Evolutionary conservation across 2,113 vertebrate genomes (phyloP), one percentile per base, ranked within the genome.

Genomic region (Callipepla californica): DNA sequence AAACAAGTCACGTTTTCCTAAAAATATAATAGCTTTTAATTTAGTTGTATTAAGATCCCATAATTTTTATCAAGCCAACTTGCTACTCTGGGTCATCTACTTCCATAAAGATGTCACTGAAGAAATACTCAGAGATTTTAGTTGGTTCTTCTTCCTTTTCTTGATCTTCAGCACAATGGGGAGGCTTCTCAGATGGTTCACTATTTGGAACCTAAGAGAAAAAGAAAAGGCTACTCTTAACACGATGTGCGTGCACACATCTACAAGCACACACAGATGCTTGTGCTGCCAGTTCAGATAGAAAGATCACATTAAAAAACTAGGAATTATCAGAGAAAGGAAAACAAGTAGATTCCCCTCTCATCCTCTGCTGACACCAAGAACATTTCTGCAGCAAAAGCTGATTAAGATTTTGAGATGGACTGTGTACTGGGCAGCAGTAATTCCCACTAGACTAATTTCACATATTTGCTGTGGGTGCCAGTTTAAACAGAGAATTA

Each of bases 91-190:
- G 76, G 88, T 99, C 98, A 50, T 99, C 98, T 44, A 99, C 98
- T 59, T 98, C 98, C 89, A 99, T 99, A 82, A 99, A 99, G 89
- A 99, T 99, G 94, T 99, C 99, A 94, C 92, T 98, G 62, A 99
- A 98, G 96, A 99, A 99, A 94, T 98, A 99, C 80, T 99, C 98
- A 7, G 98, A 98, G n/a, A 99, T 97, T 45, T 74, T 97, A 50
- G 97, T 98, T 68, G 98, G 97, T 73, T 98, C 98, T 73, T 98
- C 98, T 38, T 98, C 97, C 44, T 95, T 90, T 76, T 87, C 89
- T 91, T 91, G 66, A 44, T 85, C 68, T 89, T 89, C 77, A 94
- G 87, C 62, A 95, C 55, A 61, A 47, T 66, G 59, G 7, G 69
- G 32, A 77, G 91, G 85, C 69, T 96, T 87, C 21, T 91, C 79